Percentiles rank a stretch among this genome's conserved stretches.
Conservation (phyloP, 2,113 vertebrate species). For the Oreotrochilus melanogaster region DNA sequence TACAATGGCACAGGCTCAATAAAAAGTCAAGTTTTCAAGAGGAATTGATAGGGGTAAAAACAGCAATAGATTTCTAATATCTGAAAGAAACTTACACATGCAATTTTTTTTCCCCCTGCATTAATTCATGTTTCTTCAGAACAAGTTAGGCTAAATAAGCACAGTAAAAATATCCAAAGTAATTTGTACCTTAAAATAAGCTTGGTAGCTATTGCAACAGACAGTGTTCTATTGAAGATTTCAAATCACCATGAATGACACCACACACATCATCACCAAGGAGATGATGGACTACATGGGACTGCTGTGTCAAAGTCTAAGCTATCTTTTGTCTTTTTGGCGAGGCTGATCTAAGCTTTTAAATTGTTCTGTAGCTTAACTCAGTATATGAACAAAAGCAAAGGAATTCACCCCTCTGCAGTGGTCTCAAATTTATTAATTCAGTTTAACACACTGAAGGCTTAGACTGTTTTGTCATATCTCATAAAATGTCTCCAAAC, state of each 20-base stretch:
- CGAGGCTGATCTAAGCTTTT: conserved; percentile 46
- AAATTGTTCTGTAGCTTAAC: conserved; percentile 11
- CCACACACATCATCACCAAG: conserved; percentile 29
- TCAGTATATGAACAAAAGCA: conserved; percentile 26
- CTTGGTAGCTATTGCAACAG: conserved; percentile 57
- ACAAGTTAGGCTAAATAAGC: conserved; percentile 52
- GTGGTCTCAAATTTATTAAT: conserved; percentile 4
- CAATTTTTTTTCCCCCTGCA: not conserved
- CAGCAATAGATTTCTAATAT: conserved; percentile 57
- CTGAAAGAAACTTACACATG: conserved; percentile 31
- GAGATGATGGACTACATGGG: conserved; percentile 50
- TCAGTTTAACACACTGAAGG: conserved; percentile 4
- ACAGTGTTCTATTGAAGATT: conserved; percentile 59
- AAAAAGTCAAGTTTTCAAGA: conserved; percentile 11
- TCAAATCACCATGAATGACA: conserved; percentile 66
- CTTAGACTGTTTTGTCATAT: conserved; percentile 47
- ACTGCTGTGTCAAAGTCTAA: conserved; percentile 48
- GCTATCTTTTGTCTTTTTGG: conserved; percentile 29
- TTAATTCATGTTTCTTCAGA: conserved; percentile 45
- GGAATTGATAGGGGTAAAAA: conserved; percentile 36
- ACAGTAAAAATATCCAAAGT: conserved; percentile 11
- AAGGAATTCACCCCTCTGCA: conserved; percentile 34
- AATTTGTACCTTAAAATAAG: conserved; percentile 68
- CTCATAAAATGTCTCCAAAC: conserved; percentile 27
- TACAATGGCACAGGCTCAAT: conserved; percentile 28